Evolutionary conservation across 2,888 invertebrate species (phyloP), one percentile per base, ranked within the genome.

Genomic region (Papilio demoleus): DNA sequence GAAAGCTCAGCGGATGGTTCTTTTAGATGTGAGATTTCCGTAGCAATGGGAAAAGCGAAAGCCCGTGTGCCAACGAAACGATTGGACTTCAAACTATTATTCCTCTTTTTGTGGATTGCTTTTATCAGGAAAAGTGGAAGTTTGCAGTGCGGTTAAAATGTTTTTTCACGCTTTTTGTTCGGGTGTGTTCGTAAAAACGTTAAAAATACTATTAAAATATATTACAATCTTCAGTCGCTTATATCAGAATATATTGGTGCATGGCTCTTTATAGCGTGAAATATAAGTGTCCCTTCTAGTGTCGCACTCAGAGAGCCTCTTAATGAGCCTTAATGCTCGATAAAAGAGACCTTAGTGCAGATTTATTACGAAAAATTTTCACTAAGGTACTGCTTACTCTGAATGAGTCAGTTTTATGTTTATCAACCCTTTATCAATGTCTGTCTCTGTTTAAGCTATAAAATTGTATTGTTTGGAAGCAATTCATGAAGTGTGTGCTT

Each of bases 21-120:
- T 73, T 77, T 77, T 72, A 74, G 75, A 76, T 74, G 76, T 75
- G 79, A 77, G 81, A 78, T 82, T 83, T 83, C 24, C 63, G 61
- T 67, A 22, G 42, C 58, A 59, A 63, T 36, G 79, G 80, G 77
- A 85, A 89, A 90, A 89, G 82, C 88, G 88, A 90, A 89, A 80
- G 78, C 77, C 79, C 81, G 79, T 73, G 78, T 81, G 80, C 79
- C 76, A 74, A 82, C 83, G 87, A 87, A 83, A 82, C 84, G 84
- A 88, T 89, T 86, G 82, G 79, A 80, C 79, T 83, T 78, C 80
- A 34, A 71, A 58, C 61, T 68, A 19, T 63, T 61, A 47, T 42
- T 67, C 17, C 40, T 53, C 22, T 70, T 70, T 67, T 69, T 45
- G 9, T 27, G 24, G 24, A 56, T 40, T 12, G 34, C 58, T 61